A percentile compares a stretch with the other conserved stretches of the same genome.
Conservation (phyloP, 1,140 invertebrate genomes). For the Drosophila bipectinata region DNA sequence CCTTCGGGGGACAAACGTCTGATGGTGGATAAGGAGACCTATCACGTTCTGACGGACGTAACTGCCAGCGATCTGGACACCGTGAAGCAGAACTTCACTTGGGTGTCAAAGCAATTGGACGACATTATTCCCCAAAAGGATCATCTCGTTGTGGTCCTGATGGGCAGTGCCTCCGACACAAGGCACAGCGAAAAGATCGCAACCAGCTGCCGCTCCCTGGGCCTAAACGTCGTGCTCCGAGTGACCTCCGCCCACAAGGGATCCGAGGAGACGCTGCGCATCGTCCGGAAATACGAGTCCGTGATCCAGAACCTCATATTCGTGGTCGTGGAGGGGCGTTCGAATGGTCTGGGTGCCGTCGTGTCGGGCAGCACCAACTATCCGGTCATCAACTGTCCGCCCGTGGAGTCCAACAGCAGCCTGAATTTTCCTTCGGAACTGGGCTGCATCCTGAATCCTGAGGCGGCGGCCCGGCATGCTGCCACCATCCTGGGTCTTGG, state of each 20-base stretch:
- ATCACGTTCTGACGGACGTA: conserved; percentile 91
- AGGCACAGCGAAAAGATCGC: conserved; percentile 93
- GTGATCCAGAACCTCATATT: conserved; percentile 92
- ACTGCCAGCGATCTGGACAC: conserved; percentile 93
- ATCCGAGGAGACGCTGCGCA: conserved; percentile 93
- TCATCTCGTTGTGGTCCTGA: conserved; percentile 93
- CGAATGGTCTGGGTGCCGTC: conserved; percentile 98
- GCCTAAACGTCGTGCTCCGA: conserved; percentile 90
- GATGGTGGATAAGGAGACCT: conserved; percentile 99
- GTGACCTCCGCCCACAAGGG: conserved; percentile 97
- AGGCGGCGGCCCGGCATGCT: conserved; percentile 95
- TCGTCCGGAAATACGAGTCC: conserved; percentile 93
- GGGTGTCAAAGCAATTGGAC: conserved; percentile 94
- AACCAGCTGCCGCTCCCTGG: conserved; percentile 88
- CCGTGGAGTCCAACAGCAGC: conserved; percentile 92
- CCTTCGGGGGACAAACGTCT: conserved; percentile 96
- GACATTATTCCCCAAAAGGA: conserved; percentile 87
- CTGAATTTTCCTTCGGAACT: conserved; percentile 97
- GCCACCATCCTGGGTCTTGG: conserved; percentile 94
- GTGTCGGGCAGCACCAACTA: conserved; percentile 95
- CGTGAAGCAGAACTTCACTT: conserved; percentile 97
- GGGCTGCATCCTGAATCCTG: conserved; percentile 96
- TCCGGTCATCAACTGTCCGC: conserved; percentile 99
- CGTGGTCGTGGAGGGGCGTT: conserved; percentile 97
- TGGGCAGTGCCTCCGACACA: conserved; percentile 96